phyloP scores from a whole-genome alignment of 2,888 invertebrate species.

The Mamestra brassicae region DNA sequence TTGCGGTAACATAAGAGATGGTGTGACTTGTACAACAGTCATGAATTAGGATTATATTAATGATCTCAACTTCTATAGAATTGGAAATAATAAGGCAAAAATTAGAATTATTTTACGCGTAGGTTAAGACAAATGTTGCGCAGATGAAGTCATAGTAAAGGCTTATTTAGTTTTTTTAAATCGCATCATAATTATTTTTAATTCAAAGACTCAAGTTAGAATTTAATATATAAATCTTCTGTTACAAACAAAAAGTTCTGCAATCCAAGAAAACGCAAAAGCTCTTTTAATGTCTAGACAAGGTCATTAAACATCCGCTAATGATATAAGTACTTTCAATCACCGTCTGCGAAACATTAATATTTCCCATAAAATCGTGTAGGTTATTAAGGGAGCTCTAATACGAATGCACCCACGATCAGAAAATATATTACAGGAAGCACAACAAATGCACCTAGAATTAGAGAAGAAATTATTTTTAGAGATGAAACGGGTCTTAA shows the following conservation, averaged over 20 bases:
- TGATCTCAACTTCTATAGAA: conserved; percentile 27
- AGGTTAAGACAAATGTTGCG: conserved; percentile 15
- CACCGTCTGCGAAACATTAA: conserved; percentile 13
- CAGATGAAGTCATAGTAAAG: conserved; percentile 17
- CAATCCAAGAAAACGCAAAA: conserved; percentile 17
- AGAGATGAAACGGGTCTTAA: conserved; percentile 35
- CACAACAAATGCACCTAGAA: conserved; percentile 25
- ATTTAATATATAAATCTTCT: neutral
- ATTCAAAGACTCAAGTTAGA: neutral
- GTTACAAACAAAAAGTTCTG: neutral
- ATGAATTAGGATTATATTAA: conserved; percentile 50
- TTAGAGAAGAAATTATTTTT: conserved; percentile 30
- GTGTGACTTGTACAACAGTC: conserved; percentile 58
- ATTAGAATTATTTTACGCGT: neutral
- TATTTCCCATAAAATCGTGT: conserved; percentile 25
- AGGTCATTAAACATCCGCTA: conserved; percentile 34
- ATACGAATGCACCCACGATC: conserved; percentile 26
- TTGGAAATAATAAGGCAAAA: conserved; percentile 9
- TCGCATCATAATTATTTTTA: conserved; percentile 2
- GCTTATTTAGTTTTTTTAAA: neutral
- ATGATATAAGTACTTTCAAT: conserved; percentile 39
- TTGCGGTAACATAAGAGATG: conserved; percentile 76
- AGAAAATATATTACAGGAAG: conserved; percentile 25
- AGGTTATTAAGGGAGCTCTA: conserved; percentile 30
- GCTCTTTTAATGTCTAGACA: conserved; percentile 31